These are phyloP conservation scores for Chanos chanos DNA, from an alignment of 2,797 vertebrate genomes.

Conservation along the genomic window DNA sequence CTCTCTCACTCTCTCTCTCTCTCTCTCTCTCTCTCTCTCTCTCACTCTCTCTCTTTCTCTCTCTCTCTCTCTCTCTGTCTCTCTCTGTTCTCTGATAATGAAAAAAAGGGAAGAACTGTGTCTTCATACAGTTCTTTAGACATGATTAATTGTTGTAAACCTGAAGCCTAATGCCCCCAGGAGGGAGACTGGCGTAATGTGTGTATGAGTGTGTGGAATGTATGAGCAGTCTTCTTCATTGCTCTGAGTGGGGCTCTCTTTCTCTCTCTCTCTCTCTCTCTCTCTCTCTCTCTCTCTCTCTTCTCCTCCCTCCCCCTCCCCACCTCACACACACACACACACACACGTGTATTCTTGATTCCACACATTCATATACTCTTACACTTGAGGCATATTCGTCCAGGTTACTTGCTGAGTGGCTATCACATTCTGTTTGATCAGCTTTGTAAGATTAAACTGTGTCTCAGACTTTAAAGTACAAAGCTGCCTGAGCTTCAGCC, in stretches of 20 bases:
- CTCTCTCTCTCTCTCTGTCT: slow-evolving; percentile 42
- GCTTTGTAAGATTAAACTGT: slow-evolving; percentile 17
- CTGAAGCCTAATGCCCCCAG: slow-evolving; percentile 7
- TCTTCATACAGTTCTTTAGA: slow-evolving; percentile 34
- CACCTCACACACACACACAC: slow-evolving; percentile 14
- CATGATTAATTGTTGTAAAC: slow-evolving; percentile 47
- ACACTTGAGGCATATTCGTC: slow-evolving; percentile 5
- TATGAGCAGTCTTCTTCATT: slow-evolving; percentile 2
- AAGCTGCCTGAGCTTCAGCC: no score
- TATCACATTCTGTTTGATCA: slow-evolving; percentile 11
- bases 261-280: slow-evolving; percentile 11
- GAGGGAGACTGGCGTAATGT: slow-evolving; percentile 19
- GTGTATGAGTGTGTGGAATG: slow-evolving; percentile 23
- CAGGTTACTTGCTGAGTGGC: slow-evolving; percentile 3
- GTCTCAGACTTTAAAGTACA: background rate
- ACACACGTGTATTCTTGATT: slow-evolving; percentile 7
- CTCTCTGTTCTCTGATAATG: slow-evolving; percentile 35
- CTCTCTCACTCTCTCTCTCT: slow-evolving; percentile 50
- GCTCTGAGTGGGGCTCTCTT: slow-evolving; percentile 35
- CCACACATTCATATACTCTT: background rate
- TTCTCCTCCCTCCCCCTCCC: background rate
- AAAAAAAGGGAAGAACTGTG: slow-evolving; percentile 28
- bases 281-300: background rate
- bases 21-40: background rate
- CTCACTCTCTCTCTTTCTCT: background rate